Percentiles rank a stretch among this genome's conserved stretches.
Conservation (phyloP, 2,797 vertebrate species). For the Coranthus polyacanthus region DNA sequence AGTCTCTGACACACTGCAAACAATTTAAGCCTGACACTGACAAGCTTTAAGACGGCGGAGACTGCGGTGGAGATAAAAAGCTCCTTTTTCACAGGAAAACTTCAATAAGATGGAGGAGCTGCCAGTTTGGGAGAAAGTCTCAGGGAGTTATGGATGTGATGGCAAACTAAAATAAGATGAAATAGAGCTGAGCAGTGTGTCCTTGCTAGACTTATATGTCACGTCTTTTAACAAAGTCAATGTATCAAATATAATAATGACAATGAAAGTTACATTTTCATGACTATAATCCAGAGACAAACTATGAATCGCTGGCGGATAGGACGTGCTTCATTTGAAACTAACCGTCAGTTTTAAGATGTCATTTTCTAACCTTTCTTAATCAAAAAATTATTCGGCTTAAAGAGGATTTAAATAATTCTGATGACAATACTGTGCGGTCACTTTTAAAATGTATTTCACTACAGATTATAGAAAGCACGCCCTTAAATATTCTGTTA, state of each 20-base stretch:
- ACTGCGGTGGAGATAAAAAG: constrained; percentile 27
- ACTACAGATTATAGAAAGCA: too few species aligned
- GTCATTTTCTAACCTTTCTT: too few species aligned
- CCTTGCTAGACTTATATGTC: background rate
- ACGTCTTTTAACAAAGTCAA: constrained; percentile 1
- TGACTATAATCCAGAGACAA: background rate
- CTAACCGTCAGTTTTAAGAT: background rate
- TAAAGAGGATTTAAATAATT: too few species aligned
- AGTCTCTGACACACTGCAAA: constrained; percentile 40
- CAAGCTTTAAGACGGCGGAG: constrained; percentile 4
- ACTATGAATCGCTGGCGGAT: background rate
- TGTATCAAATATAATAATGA: background rate
- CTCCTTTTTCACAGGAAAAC: background rate
- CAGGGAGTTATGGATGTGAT: background rate
- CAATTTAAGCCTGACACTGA: constrained; percentile 33
- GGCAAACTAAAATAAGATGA: background rate
- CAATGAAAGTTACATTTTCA: background rate
- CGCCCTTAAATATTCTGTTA: too few species aligned
- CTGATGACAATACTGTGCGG: too few species aligned
- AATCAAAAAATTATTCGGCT: too few species aligned
- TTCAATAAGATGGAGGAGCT: constrained; percentile 18
- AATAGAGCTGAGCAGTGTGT: constrained; percentile 1
- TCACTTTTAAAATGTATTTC: too few species aligned
- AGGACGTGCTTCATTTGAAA: constrained; percentile 12
- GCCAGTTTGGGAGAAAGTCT: constrained; percentile 1